These are phyloP conservation scores for Acrocephalus kingi DNA, from an alignment of 2,113 vertebrate species.

Conservation along the genomic window DNA sequence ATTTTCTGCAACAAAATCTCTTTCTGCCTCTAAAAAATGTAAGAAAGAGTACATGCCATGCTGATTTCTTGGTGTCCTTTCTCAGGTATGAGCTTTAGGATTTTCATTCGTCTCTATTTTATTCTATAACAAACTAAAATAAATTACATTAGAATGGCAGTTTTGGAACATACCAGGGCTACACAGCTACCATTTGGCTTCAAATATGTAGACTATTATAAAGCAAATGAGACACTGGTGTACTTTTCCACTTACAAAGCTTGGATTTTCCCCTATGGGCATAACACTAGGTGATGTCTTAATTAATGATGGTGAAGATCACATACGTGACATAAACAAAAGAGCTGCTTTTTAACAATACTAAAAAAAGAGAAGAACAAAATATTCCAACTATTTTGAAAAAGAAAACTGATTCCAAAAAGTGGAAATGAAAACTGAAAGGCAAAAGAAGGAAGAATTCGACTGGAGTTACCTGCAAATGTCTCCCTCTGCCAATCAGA, in stretches of 20 bases:
- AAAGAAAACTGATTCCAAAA: not conserved
- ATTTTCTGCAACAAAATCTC: not conserved
- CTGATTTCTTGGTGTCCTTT: not conserved
- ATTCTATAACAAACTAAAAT: not conserved
- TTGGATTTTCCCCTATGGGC: constrained; percentile 5
- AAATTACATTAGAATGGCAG: not conserved
- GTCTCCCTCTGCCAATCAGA: not conserved
- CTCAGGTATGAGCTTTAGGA: not conserved
- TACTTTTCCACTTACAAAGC: constrained; percentile 41
- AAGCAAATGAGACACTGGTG: constrained; percentile 28
- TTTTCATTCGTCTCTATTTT: not conserved
- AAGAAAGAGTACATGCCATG: not conserved
- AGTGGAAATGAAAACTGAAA: not conserved
- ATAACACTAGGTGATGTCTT: constrained; percentile 33
- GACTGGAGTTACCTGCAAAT: not conserved
- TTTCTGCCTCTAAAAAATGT: not conserved
- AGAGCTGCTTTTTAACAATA: not conserved
- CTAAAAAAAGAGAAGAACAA: not conserved
- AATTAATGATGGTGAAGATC: constrained; percentile 6
- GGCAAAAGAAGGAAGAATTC: not conserved
- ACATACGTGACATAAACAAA: not conserved
- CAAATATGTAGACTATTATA: not conserved
- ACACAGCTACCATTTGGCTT: not conserved
- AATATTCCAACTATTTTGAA: not conserved
- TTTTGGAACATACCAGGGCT: not conserved